Percentiles rank a stretch among this genome's conserved stretches.
Evolutionary conservation across 2,797 vertebrate species (phyloP).

Genomic region (Distichodus sexfasciatus): DNA sequence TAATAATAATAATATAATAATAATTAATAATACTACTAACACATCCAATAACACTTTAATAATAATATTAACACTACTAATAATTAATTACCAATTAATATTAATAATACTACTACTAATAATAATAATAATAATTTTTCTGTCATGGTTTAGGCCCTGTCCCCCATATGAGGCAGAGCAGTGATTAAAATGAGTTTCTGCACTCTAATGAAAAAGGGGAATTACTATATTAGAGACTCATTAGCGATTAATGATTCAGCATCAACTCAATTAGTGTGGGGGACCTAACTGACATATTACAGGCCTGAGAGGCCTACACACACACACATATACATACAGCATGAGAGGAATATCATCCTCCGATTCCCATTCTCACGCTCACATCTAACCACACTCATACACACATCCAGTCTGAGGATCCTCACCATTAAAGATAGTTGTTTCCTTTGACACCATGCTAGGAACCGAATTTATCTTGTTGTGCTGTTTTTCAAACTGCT

Average conservation of each 20-base stretch:
- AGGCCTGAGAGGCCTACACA: slow-evolving; percentile 60
- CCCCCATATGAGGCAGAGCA: background rate
- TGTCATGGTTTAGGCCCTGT: no score
- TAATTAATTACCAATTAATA: no score
- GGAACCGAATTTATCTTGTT: slow-evolving; percentile 92
- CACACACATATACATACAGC: slow-evolving; percentile 47
- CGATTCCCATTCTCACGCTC: background rate
- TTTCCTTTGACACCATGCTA: slow-evolving; percentile 93
- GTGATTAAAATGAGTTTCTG: background rate
- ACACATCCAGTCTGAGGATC: background rate
- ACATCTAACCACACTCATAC: background rate
- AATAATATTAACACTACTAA: no score
- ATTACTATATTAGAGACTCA: background rate
- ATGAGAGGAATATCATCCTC: background rate
- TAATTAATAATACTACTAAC: no score
- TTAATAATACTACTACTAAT: no score
- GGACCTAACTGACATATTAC: background rate
- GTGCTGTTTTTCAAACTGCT: slow-evolving; percentile 91
- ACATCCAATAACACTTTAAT: no score
- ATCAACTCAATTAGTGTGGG: background rate
- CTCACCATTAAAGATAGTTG: slow-evolving; percentile 91
- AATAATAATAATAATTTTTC: no score
- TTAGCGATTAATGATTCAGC: slow-evolving; percentile 7
- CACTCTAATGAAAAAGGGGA: background rate
- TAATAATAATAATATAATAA: no score